Percentiles rank a stretch among this genome's conserved stretches.
phyloP scores from a whole-genome alignment of 2,888 invertebrate species.

The Seladonia tumulorum region DNA sequence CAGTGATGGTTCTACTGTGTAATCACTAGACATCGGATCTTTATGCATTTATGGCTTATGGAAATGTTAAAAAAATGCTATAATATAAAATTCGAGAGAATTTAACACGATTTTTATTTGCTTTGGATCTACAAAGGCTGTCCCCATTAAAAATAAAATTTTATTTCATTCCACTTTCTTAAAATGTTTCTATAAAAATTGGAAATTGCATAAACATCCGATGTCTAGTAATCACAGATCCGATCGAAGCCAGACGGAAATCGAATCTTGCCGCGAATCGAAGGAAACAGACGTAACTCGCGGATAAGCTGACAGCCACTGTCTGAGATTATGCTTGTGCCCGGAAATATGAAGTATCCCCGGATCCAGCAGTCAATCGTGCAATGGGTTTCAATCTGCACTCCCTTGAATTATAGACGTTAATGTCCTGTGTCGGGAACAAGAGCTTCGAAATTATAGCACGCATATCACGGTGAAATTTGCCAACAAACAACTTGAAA shows the following conservation, averaged over 20 bases:
- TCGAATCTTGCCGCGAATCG: neutral
- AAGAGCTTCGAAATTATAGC: conserved; percentile 41
- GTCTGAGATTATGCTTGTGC: conserved; percentile 42
- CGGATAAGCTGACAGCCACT: neutral
- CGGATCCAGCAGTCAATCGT: conserved; percentile 39
- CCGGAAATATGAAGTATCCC: conserved; percentile 37
- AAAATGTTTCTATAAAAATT: no score
- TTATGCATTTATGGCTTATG: no score
- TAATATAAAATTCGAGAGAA: no score
- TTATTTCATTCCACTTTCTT: no score
- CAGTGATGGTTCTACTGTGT: neutral
- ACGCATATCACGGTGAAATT: neutral
- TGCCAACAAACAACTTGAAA: neutral
- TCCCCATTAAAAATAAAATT: no score
- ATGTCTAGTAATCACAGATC: no score
- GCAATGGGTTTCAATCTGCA: conserved; percentile 30
- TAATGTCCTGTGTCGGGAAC: conserved; percentile 29
- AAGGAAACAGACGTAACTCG: neutral
- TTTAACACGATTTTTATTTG: no score
- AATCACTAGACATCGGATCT: no score
- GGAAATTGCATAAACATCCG: no score
- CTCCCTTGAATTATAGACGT: conserved; percentile 45
- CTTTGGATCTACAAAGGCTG: no score
- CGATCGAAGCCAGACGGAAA: neutral
- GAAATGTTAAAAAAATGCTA: no score